Base-by-base conservation (phyloP, 2,113 vertebrate species). In the Agapornis roseicollis region DNA sequence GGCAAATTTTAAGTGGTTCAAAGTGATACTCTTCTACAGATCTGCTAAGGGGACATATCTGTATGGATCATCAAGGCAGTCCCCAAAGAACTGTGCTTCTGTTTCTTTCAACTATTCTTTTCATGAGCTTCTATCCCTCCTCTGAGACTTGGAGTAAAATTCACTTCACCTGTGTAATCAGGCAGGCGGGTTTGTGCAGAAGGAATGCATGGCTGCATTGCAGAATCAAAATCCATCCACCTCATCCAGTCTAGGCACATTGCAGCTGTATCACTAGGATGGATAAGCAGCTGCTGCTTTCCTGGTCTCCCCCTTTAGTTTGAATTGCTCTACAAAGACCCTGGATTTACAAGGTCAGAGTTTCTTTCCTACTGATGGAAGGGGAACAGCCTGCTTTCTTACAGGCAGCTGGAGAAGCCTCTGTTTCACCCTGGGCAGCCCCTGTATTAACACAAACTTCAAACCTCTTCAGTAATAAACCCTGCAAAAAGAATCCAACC, bases 381-480 rank as follows among this genome's bases (percentile, higher is more conserved):
- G 18, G 5, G 18, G 9, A 88, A 6, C 15, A 73, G 44, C 46
- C 7, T 25, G 2, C 41, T 85, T 69, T 60, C n/a, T 37, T 65
- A 6, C 4, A 64, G 27, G 5, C 20, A n/a, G 31, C 11, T 85
- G 18, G 7, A 76, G 13, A 76, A 63, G 28, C 29, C 17, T 50
- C 60, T 5, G 9, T 76, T 70, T 85, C 37, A 76, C 61, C 31
- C 31, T 44, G 74, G 18, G 13, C 29, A 9, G 5, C 3, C 4
- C 29, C 23, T n/a, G 6, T n/a, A 37, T 80, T 42, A 78, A 42
- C 4, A 28, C 0, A 0, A 6, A 19, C n/a, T 53, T 52, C 4
- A 7, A 31, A 85, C 41, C 13, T 63, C 70, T 12, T 70, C 33
- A 29, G 29, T 13, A 70, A 28, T 9, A 52, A 91, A 47, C 11